Percentiles rank a stretch among this genome's conserved stretches.
Evolutionary conservation across 2,797 vertebrate species (phyloP).

Genomic region (Glossophaga mutica): DNA sequence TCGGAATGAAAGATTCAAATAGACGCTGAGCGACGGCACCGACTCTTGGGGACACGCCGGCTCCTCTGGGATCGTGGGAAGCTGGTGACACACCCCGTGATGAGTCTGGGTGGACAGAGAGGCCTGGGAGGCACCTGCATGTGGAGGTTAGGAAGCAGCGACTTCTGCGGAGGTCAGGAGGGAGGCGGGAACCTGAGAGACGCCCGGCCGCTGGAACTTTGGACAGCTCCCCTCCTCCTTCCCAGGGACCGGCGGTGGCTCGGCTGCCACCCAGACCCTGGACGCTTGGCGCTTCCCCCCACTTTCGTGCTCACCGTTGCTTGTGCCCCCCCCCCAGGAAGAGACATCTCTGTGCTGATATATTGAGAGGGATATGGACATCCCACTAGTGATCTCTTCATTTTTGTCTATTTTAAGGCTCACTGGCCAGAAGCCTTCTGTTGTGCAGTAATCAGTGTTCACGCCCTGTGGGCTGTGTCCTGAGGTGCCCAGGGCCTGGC

Average conservation of each 20-base stretch:
- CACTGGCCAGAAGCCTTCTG: slow-evolving; percentile 64
- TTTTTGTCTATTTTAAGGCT: slow-evolving; percentile 70
- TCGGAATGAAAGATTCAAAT: slow-evolving; percentile 66
- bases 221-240: slow-evolving; percentile 63
- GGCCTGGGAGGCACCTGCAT: slow-evolving; percentile 66
- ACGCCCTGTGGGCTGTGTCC: slow-evolving; percentile 28
- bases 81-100: slow-evolving; percentile 75
- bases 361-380: slow-evolving; percentile 79
- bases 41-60: no score
- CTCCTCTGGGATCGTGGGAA: slow-evolving; percentile 67
- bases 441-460: slow-evolving; percentile 60
- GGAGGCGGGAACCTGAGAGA: slow-evolving; percentile 81
- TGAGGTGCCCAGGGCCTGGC: neutral
- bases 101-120: slow-evolving; percentile 75
- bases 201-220: slow-evolving; percentile 83
- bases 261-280: slow-evolving; percentile 66
- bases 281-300: slow-evolving; percentile 63
- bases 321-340: slow-evolving; percentile 68
- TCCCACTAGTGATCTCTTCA: slow-evolving; percentile 75
- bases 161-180: slow-evolving; percentile 80
- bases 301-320: slow-evolving; percentile 68
- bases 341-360: slow-evolving; percentile 52
- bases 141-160: slow-evolving; percentile 79
- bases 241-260: slow-evolving; percentile 71
- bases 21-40: slow-evolving; percentile 45